phyloP scores from a whole-genome alignment of 2,113 vertebrate species.

The Ursus arctos region DNA sequence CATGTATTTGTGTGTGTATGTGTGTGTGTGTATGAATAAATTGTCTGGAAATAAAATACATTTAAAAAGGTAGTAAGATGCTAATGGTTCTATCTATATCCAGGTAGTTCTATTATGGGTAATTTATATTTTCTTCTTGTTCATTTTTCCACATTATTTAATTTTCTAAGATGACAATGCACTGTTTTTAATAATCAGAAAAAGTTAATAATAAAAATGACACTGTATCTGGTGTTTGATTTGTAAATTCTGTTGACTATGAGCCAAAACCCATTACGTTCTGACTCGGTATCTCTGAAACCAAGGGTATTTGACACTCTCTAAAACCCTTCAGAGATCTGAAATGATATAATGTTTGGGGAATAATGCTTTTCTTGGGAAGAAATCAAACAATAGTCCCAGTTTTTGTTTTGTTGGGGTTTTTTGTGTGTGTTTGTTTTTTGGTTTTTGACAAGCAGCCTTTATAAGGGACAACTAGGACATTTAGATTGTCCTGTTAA shows the following conservation, averaged over 20 bases:
- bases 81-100: background rate
- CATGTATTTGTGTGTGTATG: background rate
- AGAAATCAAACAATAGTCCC: background rate
- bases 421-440: background rate
- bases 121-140: background rate
- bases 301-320: background rate
- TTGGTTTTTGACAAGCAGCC: background rate
- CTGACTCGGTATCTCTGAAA: background rate
- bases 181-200: background rate
- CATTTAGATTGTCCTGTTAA: background rate
- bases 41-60: slow-evolving; percentile 10
- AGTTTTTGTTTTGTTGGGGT: background rate
- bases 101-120: background rate
- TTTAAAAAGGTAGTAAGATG: background rate
- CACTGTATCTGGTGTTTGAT: background rate
- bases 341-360: background rate
- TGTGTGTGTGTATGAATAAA: background rate
- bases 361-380: background rate
- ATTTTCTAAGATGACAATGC: background rate
- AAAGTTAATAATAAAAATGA: background rate
- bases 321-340: background rate
- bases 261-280: background rate
- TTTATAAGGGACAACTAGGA: background rate
- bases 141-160: background rate
- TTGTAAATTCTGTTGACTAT: background rate